A percentile compares a stretch with the other conserved stretches of the same genome.
Evolutionary conservation across 2,113 vertebrate genomes (phyloP).

Genomic region (Cranoglanis bouderius): DNA sequence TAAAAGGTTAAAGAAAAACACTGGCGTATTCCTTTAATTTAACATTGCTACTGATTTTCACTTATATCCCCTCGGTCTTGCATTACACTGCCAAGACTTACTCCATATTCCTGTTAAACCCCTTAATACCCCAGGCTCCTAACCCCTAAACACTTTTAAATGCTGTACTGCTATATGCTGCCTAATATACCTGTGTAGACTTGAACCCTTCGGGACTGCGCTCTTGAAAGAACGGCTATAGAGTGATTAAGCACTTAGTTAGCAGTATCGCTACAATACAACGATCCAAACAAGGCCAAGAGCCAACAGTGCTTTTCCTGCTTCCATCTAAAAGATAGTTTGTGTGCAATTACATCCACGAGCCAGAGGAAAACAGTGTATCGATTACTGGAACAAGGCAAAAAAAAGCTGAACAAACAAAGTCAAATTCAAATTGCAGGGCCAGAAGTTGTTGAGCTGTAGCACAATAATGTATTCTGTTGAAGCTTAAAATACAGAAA

Average conservation of each 20-base stretch:
- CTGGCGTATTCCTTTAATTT: not conserved
- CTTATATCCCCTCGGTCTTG: not conserved
- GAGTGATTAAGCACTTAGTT: conserved; percentile 39
- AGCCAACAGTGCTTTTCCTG: conserved; percentile 8
- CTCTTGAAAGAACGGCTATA: not conserved
- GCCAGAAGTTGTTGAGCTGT: not conserved
- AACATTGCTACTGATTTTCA: not conserved
- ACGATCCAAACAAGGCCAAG: conserved; percentile 5
- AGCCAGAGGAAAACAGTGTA: conserved; percentile 28
- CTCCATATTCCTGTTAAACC: not conserved
- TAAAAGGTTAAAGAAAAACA: not conserved
- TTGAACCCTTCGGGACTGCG: not conserved
- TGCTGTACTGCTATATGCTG: not conserved
- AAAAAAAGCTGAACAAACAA: conserved; percentile 31
- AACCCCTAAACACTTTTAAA: not conserved
- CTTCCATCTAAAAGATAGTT: conserved; percentile 19
- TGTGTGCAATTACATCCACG: conserved; percentile 37
- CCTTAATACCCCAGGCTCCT: not conserved
- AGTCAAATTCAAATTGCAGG: conserved; percentile 12
- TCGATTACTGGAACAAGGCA: conserved; percentile 28
- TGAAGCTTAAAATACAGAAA: conserved; percentile 16
- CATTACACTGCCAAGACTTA: not conserved
- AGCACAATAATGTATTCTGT: conserved; percentile 5
- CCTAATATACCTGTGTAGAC: not conserved
- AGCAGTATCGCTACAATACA: conserved; percentile 4